A percentile compares a stretch with the other conserved stretches of the same genome.
phyloP scores from a whole-genome alignment of 1,140 invertebrate species.

The Drosophila athabasca region DNA sequence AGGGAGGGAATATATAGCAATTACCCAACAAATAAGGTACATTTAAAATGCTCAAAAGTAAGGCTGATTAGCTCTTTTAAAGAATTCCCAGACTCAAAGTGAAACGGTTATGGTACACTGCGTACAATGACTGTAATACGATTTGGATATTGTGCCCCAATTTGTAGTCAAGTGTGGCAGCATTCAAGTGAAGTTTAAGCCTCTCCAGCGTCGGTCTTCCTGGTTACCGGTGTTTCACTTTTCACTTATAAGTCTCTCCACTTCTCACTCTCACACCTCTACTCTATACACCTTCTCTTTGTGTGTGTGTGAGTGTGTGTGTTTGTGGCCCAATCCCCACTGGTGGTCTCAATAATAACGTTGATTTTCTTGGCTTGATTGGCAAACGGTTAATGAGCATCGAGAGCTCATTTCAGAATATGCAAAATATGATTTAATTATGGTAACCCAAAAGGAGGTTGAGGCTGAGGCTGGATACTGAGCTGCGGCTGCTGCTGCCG shows the following conservation, averaged over 20 bases:
- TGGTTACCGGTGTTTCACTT: constrained; percentile 3
- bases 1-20: background rate
- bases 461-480: background rate
- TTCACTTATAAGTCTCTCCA: background rate
- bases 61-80: too few species aligned
- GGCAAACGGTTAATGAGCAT: constrained; percentile 69
- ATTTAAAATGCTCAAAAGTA: too few species aligned
- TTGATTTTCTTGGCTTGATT: constrained; percentile 61
- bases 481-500: background rate
- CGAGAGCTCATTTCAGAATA: constrained; percentile 62
- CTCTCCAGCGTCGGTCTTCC: background rate
- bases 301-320: background rate
- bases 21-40: too few species aligned
- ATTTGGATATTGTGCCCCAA: too few species aligned
- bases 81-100: too few species aligned
- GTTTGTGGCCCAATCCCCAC: constrained; percentile 28
- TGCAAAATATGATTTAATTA: constrained; percentile 82
- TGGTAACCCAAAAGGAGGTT: constrained; percentile 31
- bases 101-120: too few species aligned
- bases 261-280: background rate
- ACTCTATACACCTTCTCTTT: background rate
- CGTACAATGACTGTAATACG: too few species aligned
- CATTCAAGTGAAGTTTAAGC: background rate
- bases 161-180: too few species aligned
- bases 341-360: constrained; percentile 55